Base-by-base conservation (phyloP, 2,888 invertebrate genomes). In the Thymelicus lineola region DNA sequence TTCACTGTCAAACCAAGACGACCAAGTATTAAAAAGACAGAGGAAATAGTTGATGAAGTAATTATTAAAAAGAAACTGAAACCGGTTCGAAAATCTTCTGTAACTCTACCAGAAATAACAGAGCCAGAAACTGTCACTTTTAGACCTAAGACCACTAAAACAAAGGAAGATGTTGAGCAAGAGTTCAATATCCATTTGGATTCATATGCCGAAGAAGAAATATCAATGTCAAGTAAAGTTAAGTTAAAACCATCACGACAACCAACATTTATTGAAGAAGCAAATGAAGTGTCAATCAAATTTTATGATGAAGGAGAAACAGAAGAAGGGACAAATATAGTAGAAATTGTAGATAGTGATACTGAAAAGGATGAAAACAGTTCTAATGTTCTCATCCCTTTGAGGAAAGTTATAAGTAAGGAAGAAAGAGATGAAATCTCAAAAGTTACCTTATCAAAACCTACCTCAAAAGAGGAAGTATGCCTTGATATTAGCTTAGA, bases 161-260 rank as follows among this genome's bases (percentile, higher is more conserved):
- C 96, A 0, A 97, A 97, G 86, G 97, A 97, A 93, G 97, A 97
- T 79, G 97, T 98, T 14, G 97, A 98, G 82, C 98, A 98, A 90
- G 98, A 98, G 89, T 98, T 98, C 84, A 97, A 96, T 86, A 97
- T 98, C 75, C 96, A 97, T 12, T 89, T 97, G 72, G 97, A 97
- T 87, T 96, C 97, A 0, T 97, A 97, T 83, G 97, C 97, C 50
- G 97, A 97, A 89, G 97, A 97, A 93, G 97, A 97, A 89, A 96
- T 97, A 76, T 97, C 97, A 9, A 96, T 97, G 96, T 96, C 97
- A 4, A 97, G 97, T 71, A 97, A 97, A 87, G 96, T 97, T 0
- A 97, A 96, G 87, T 80, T 97, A 7, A 97, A 96, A 84, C 97
- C 96, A 79, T 95, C 95, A 67, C 95, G 95, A 75, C 96, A 96